Percentiles rank a stretch among this genome's conserved stretches.
These are phyloP conservation scores for Myiotriccus ornatus DNA, from an alignment of 2,797 vertebrate genomes.

Conservation along the genomic window DNA sequence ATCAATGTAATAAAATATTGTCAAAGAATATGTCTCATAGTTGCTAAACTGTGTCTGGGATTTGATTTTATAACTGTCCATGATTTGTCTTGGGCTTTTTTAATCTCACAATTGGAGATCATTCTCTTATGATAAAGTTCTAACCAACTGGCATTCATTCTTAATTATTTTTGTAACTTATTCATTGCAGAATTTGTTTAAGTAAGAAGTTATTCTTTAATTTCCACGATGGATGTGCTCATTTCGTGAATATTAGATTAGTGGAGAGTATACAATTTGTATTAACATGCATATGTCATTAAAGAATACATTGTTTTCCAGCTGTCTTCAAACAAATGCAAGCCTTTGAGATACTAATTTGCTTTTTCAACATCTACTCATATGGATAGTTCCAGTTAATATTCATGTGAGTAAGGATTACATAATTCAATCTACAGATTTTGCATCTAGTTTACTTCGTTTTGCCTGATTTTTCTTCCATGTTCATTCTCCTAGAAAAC, in stretches of 20 bases:
- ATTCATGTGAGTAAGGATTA: neutral
- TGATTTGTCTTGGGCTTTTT: conserved; percentile 41
- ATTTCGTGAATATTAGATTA: conserved; percentile 71
- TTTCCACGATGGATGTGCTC: conserved; percentile 71
- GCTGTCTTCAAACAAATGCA: conserved; percentile 54
- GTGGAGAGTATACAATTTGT: conserved; percentile 64
- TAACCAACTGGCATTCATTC: conserved; percentile 29
- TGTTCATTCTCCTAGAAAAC: neutral
- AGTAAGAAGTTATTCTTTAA: conserved; percentile 65
- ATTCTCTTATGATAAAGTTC: conserved; percentile 16
- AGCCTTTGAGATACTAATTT: neutral
- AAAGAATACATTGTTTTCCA: conserved; percentile 57
- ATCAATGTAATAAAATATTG: conserved; percentile 19
- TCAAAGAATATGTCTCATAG: neutral
- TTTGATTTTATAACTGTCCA: neutral
- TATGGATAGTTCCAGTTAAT: neutral
- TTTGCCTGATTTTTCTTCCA: neutral
- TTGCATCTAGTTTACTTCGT: conserved; percentile 5
- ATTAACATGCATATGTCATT: conserved; percentile 60
- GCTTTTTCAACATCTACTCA: neutral
- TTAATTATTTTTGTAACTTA: conserved; percentile 72
- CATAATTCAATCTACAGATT: neutral
- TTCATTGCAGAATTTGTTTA: conserved; percentile 63
- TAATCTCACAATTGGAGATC: conserved; percentile 7
- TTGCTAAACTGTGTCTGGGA: neutral